Percentiles rank a stretch among this genome's conserved stretches.
phyloP scores from a whole-genome alignment of 2,888 invertebrate genomes.

The Spilarctia lutea region DNA sequence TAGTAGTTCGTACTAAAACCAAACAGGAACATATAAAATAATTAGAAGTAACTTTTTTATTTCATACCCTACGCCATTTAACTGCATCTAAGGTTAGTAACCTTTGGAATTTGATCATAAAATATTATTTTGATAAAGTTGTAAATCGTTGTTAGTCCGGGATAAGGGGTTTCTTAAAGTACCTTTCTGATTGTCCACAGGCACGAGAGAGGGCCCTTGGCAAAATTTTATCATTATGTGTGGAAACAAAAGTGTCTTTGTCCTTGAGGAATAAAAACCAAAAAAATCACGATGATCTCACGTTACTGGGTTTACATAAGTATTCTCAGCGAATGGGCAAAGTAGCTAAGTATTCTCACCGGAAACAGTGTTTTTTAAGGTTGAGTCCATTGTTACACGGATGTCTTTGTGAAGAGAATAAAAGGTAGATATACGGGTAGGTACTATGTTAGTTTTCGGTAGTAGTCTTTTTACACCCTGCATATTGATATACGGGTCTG shows the following conservation, averaged over 20 bases:
- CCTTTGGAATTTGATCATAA: not conserved
- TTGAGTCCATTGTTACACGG: constrained; percentile 11
- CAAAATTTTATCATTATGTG: constrained; percentile 13
- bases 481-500: not conserved
- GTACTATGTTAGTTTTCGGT: too few relatives aligned
- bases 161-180: constrained; percentile 1
- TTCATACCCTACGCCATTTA: not conserved
- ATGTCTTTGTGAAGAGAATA: not conserved
- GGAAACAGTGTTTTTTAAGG: constrained; percentile 6
- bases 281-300: constrained; percentile 27
- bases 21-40: not conserved
- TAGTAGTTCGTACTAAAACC: not conserved
- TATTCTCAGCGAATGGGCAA: constrained; percentile 13
- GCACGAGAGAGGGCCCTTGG: not conserved
- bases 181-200: constrained; percentile 7
- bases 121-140: not conserved
- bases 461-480: too few relatives aligned
- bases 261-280: constrained; percentile 17
- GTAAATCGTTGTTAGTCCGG: not conserved
- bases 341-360: constrained; percentile 23
- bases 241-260: constrained; percentile 23
- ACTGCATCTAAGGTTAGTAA: too few relatives aligned
- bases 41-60: not conserved
- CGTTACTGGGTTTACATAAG: constrained; percentile 23
- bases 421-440: constrained; percentile 3